Evolutionary conservation across 2,888 invertebrate genomes (phyloP).

Genomic region (Scaptomyza tumidula): DNA sequence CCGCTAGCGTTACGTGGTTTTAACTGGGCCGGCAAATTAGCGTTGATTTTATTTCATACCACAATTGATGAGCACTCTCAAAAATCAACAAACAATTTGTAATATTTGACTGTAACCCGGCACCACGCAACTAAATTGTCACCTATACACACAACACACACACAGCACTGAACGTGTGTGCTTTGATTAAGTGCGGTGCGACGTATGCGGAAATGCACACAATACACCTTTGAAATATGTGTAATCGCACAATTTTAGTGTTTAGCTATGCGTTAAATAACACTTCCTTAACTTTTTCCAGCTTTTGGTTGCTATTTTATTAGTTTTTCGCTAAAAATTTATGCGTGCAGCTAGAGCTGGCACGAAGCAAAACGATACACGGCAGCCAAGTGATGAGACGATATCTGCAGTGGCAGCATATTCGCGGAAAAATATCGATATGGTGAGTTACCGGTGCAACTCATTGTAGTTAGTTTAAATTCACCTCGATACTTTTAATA

Average conservation of each 20-base stretch:
- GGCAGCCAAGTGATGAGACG: conserved; percentile 31
- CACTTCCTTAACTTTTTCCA: conserved; percentile 26
- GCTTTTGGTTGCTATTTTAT: conserved; percentile 30
- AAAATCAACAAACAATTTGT: conserved; percentile 58
- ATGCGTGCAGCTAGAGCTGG: conserved; percentile 63
- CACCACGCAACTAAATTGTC: conserved; percentile 75
- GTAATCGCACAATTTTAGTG: conserved; percentile 19
- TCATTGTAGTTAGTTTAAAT: neutral
- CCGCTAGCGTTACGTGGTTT: conserved; percentile 48
- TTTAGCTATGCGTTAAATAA: conserved; percentile 7
- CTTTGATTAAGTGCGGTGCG: conserved; percentile 30
- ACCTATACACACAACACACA: conserved; percentile 58
- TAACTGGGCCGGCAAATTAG: conserved; percentile 33
- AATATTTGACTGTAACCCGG: conserved; percentile 73
- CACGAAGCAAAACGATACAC: conserved; percentile 47
- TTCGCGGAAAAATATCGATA: conserved; percentile 35
- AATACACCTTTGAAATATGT: conserved; percentile 9
- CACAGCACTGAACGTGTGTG: conserved; percentile 38
- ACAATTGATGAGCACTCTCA: conserved; percentile 43
- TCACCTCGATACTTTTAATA: neutral
- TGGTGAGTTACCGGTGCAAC: neutral
- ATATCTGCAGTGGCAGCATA: conserved; percentile 25
- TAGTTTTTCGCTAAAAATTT: conserved; percentile 60
- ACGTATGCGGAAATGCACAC: conserved; percentile 30
- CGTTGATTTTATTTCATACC: conserved; percentile 59